These are phyloP conservation scores for Notolepis coatsorum DNA, from an alignment of 2,797 vertebrate genomes.

Conservation along the genomic window DNA sequence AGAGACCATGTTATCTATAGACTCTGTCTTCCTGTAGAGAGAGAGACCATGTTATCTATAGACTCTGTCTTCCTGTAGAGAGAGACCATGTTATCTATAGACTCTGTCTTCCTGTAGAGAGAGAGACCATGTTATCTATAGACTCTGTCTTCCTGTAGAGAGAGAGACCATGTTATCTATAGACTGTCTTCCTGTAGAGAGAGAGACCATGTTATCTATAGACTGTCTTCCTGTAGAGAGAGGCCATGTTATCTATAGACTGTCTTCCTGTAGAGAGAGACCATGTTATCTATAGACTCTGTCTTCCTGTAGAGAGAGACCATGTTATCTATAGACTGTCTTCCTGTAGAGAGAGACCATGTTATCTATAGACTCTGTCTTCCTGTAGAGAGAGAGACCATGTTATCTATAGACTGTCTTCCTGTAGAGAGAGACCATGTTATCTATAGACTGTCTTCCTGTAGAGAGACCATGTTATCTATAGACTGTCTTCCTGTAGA, in stretches of 20 bases:
- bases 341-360: slow-evolving; percentile 86
- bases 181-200: slow-evolving; percentile 91
- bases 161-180: slow-evolving; percentile 84
- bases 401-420: slow-evolving; percentile 98
- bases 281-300: too few relatives aligned
- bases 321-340: slow-evolving; percentile 95
- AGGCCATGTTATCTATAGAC: slow-evolving; percentile 89
- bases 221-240: too few relatives aligned
- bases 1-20: slow-evolving; percentile 85
- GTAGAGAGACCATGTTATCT: slow-evolving; percentile 72
- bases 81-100: slow-evolving; percentile 85
- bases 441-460: too few relatives aligned
- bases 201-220: too few relatives aligned
- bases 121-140: too few relatives aligned
- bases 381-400: not conserved
- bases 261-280: slow-evolving; percentile 89
- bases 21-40: slow-evolving; percentile 91
- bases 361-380: too few relatives aligned
- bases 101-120: slow-evolving; percentile 91
- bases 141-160: too few relatives aligned
- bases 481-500: slow-evolving; percentile 94
- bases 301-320: too few relatives aligned
- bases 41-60: too few relatives aligned
- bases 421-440: slow-evolving; percentile 78
- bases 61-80: too few relatives aligned